phyloP scores from a whole-genome alignment of 2,113 vertebrate species.

The Osmerus mordax region DNA sequence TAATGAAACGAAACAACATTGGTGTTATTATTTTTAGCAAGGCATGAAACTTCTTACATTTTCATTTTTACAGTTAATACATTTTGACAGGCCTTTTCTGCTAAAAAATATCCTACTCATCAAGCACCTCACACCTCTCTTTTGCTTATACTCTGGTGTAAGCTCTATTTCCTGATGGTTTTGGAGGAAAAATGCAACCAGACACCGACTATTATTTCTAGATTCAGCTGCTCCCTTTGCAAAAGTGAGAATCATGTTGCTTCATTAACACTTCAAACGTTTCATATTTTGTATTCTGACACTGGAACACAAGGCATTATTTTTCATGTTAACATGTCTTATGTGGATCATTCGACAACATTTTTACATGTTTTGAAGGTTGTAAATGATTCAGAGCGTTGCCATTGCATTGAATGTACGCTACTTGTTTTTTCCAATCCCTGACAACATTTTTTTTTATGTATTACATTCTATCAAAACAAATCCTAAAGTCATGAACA shows the following conservation, averaged over 20 bases:
- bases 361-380: neutral
- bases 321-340: slow-evolving; percentile 28
- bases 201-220: slow-evolving; percentile 19
- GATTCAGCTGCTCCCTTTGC: slow-evolving; percentile 24
- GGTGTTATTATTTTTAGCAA: too few relatives aligned
- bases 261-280: slow-evolving; percentile 59
- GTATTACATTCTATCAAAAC: neutral
- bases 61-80: too few relatives aligned
- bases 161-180: slow-evolving; percentile 34
- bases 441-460: neutral
- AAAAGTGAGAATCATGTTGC: slow-evolving; percentile 35
- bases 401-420: too few relatives aligned
- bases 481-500: too few relatives aligned
- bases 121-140: slow-evolving; percentile 23
- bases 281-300: slow-evolving; percentile 22
- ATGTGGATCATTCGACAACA: slow-evolving; percentile 1
- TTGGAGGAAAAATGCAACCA: too few relatives aligned
- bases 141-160: slow-evolving; percentile 28
- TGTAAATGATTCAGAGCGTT: neutral
- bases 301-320: slow-evolving; percentile 18
- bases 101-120: slow-evolving; percentile 16
- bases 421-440: neutral
- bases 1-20: neutral
- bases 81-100: neutral
- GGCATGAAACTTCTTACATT: too few relatives aligned